These are phyloP conservation scores for Geodia barretti DNA, from an alignment of 37 sponge, comb jelly and placozoan species.

Conservation along the genomic window DNA sequence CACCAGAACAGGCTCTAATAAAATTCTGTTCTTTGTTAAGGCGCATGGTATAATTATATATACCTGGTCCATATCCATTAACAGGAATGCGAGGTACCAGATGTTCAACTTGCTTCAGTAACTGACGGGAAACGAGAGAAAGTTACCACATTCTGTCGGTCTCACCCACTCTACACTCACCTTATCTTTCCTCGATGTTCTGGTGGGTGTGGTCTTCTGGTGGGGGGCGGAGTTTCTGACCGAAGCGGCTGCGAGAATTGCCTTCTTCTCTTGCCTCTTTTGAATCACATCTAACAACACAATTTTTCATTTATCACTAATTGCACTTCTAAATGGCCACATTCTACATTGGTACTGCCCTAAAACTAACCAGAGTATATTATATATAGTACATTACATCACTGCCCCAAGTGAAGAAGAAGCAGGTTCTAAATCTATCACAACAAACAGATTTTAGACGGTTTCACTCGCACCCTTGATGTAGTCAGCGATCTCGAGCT, in stretches of 20 bases:
- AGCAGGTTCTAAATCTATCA: background rate
- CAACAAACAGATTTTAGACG: background rate
- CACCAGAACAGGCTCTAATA: too few species aligned
- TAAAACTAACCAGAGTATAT: too few species aligned
- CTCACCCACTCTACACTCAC: too few species aligned
- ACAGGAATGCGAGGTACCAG: background rate
- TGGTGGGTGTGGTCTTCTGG: background rate
- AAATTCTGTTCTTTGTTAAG: too few species aligned
- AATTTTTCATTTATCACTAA: too few species aligned
- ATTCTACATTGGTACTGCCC: too few species aligned
- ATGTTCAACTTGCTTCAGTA: background rate
- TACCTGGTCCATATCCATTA: slow-evolving; percentile 17
- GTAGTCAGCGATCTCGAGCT: slow-evolving; percentile 39
- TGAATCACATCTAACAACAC: background rate
- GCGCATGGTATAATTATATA: too few species aligned
- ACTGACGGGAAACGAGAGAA: too few species aligned
- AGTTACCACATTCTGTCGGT: too few species aligned
- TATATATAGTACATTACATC: background rate
- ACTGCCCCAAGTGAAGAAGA: background rate
- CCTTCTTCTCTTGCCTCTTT: background rate
- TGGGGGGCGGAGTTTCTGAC: background rate
- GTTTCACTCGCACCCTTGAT: slow-evolving; percentile 35
- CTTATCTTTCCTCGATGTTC: slow-evolving; percentile 6
- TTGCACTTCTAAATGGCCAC: too few species aligned
- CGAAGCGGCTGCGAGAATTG: background rate